Evolutionary conservation across 2,888 invertebrate genomes (phyloP), one percentile per base, ranked within the genome.

Genomic region (Drosophila peninsularis): DNA sequence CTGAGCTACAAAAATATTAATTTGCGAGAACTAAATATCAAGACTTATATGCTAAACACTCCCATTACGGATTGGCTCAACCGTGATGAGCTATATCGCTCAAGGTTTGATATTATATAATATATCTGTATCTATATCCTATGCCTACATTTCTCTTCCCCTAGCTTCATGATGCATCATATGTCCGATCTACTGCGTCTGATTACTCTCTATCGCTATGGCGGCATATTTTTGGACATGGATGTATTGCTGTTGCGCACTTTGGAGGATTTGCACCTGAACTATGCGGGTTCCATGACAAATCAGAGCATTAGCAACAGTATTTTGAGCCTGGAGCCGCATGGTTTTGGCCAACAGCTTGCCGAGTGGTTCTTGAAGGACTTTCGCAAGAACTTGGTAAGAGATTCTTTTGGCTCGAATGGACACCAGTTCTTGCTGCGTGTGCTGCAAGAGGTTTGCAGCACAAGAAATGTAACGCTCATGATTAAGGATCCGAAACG

Each of bases 151-250:
- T 10, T 14, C 14, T 0, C 5, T 13, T 17, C 13, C 6, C 30
- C 90, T 66, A 90, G 92, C 4, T 92, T 84, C 71, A 62, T 91
- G 36, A 92, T 90, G 0, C 91, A 96, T 6, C 90, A 90, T 56
- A 67, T 88, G 21, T 88, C 90, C 1, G 91, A 91, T 62, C 90
- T 91, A 54, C 71, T 91, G 39, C 90, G 92, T 2, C 90, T 89
- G 65, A 52, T 91, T 17, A 92, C 90, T 0, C 91, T 97, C 5
- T 96, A 95, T 93, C 96, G 95, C 88, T 96, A 94, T 90, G 96
- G 96, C n/a, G 97, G 97, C 0, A 94, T 96, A 49, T 96, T 96
- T 88, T 91, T 96, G 61, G 96, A 97, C 81, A 92, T 96, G 71
- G 96, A 97, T 90, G 94, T 96, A 1, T 93, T 97, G 14, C 94